Base-by-base conservation (phyloP, 2,888 invertebrate species). In the Sesia bembeciformis region DNA sequence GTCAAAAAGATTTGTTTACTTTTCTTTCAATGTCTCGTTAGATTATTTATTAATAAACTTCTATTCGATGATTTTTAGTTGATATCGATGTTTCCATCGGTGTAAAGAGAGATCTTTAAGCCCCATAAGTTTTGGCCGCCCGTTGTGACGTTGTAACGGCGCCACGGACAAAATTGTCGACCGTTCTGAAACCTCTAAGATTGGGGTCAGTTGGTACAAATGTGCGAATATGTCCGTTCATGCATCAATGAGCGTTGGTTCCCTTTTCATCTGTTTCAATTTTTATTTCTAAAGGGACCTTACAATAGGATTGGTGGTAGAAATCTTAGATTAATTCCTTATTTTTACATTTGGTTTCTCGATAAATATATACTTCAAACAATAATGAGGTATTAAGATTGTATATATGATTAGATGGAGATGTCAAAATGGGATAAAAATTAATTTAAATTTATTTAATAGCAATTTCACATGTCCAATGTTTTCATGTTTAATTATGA, bases 81-180 rank as follows among this genome's bases (percentile, higher is more conserved):
- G 6, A 5, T 39, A 8, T 5, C 7, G 8, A 39, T 7, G 38
- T 38, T 39, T 50, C 39, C 39, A 38, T 23, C 8, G 50, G 50
- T 50, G 50, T 50, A 38, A 50, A 39, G 7, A 39, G 5, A 8
- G 50, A 38, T 39, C 38, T 39, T 50, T 38, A 8, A 52, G 52
- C 52, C 53, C 60, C 51, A 61, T 66, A 66, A 62, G 58, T 67
- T 60, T 58, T 54, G 59, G 56, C 55, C 62, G 40, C 60, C 56
- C 58, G 53, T 57, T 53, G 63, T 56, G 61, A 64, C 64, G 61
- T 60, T 58, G 61, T 64, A 58, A 64, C 53, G 60, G 55, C 58
- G 60, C 58, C 64, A 58, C 58, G 54, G 56, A 57, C 60, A 57
- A 71, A 67, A 65, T 60, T 59, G 64, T 63, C 58, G 58, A 57